phyloP scores from a whole-genome alignment of 2,888 invertebrate genomes.

The Caenorhabditis zanzibari region DNA sequence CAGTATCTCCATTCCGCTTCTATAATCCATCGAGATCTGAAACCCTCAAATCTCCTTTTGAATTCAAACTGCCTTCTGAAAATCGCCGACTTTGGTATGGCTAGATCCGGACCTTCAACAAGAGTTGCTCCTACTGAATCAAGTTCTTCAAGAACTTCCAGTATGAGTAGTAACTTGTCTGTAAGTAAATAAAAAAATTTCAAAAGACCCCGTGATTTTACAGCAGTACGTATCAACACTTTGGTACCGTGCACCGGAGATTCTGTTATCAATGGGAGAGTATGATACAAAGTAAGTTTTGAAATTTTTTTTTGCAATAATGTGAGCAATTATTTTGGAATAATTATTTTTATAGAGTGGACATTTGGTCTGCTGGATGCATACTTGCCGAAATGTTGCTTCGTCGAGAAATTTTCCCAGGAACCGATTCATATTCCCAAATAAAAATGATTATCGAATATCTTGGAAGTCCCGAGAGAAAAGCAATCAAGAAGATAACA shows the following conservation, averaged over 20 bases:
- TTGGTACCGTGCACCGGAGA: conserved; percentile 85
- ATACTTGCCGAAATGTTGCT: conserved; percentile 85
- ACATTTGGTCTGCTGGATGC: conserved; percentile 86
- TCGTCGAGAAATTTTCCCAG: conserved; percentile 85
- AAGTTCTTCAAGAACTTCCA: conserved; percentile 37
- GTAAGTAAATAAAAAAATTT: conserved; percentile 2
- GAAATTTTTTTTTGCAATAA: conserved; percentile 2
- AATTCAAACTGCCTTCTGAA: conserved; percentile 85
- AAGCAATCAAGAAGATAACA: conserved; percentile 82
- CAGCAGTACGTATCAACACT: conserved; percentile 85
- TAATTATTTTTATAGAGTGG: conserved; percentile 82
- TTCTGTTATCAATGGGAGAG: conserved; percentile 84
- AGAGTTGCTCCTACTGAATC: conserved; percentile 67
- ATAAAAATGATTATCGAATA: conserved; percentile 84
- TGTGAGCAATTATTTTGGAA: not conserved
- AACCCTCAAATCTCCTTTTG: conserved; percentile 85
- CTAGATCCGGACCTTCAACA: conserved; percentile 69
- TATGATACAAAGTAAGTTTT: conserved; percentile 84
- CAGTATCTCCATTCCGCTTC: conserved; percentile 85
- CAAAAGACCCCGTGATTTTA: not conserved
- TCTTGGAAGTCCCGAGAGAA: conserved; percentile 84
- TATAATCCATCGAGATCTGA: conserved; percentile 85
- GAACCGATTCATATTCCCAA: conserved; percentile 74
- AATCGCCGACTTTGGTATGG: conserved; percentile 85
- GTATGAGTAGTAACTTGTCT: conserved; percentile 70